Percentiles rank a stretch among this genome's conserved stretches.
Conservation (phyloP, 2,888 invertebrate genomes). For the Ochropleura plecta region DNA sequence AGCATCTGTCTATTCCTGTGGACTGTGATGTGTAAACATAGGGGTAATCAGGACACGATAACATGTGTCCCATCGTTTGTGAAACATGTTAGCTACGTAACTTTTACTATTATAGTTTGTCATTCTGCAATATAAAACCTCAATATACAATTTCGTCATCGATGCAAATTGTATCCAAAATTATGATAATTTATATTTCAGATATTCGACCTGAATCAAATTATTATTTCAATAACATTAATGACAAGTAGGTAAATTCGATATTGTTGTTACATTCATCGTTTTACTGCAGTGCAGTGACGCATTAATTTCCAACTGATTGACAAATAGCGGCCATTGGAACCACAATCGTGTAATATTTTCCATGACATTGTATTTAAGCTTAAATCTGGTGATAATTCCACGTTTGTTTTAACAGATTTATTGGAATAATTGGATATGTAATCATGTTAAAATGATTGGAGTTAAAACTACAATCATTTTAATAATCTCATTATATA, state of each 20-base stretch:
- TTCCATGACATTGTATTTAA: conserved; percentile 31
- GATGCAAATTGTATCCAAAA: conserved; percentile 35
- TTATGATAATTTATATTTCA: conserved; percentile 14
- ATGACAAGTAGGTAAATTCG: conserved; percentile 19
- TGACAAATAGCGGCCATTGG: conserved; percentile 28
- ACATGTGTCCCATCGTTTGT: background rate
- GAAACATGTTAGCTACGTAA: background rate
- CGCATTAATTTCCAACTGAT: conserved; percentile 48
- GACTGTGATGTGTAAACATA: background rate
- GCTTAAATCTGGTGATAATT: conserved; percentile 17
- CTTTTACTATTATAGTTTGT: background rate
- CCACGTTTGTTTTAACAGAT: conserved; percentile 31
- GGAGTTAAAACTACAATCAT: too few relatives aligned
- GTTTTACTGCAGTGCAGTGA: conserved; percentile 33
- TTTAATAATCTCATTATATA: background rate
- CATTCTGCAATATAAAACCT: background rate
- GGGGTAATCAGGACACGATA: background rate
- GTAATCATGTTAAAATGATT: conserved; percentile 17
- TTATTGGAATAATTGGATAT: conserved; percentile 40
- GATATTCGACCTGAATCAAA: conserved; percentile 6
- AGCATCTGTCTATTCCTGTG: background rate
- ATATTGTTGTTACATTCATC: conserved; percentile 18
- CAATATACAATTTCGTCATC: conserved; percentile 7
- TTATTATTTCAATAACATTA: conserved; percentile 21
- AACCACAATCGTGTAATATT: conserved; percentile 23